Percentiles rank a stretch among this genome's conserved stretches.
These are phyloP conservation scores for Suillia variegata DNA, from an alignment of 2,888 invertebrate genomes.

Conservation along the genomic window DNA sequence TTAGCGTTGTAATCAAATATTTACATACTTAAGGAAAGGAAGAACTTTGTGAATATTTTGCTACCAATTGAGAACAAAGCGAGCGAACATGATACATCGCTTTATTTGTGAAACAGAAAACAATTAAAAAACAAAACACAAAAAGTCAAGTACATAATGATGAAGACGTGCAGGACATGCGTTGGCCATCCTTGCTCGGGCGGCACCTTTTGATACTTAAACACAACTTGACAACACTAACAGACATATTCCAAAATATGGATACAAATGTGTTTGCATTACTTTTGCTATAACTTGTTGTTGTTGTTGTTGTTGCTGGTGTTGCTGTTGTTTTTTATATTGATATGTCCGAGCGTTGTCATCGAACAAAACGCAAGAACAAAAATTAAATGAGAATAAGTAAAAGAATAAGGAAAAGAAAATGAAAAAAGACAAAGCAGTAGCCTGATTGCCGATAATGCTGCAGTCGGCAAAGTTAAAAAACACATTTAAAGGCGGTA, in stretches of 20 bases:
- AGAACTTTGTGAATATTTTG: no score
- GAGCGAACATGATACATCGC: no score
- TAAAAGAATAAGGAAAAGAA: no score
- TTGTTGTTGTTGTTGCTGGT: no score
- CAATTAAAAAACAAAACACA: no score
- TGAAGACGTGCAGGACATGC: background rate
- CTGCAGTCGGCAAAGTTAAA: slow-evolving; percentile 51
- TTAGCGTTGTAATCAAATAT: no score
- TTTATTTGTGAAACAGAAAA: no score
- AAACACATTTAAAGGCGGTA: slow-evolving; percentile 33
- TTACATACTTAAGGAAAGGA: no score
- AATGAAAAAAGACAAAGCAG: slow-evolving; percentile 47
- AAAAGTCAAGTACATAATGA: slow-evolving; percentile 4
- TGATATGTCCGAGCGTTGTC: slow-evolving; percentile 43
- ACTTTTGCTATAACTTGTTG: slow-evolving; percentile 13
- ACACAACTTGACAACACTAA: background rate
- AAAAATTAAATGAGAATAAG: no score
- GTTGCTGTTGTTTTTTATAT: slow-evolving; percentile 24
- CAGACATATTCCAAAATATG: background rate
- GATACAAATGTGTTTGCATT: background rate
- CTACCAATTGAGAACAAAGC: no score
- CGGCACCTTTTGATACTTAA: background rate
- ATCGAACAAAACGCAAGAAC: slow-evolving; percentile 24
- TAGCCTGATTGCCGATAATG: slow-evolving; percentile 54
- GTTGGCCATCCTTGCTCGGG: background rate